Evolutionary conservation across 1,140 invertebrate species (phyloP), one percentile per base, ranked within the genome.

Genomic region (Megalopta genalis): DNA sequence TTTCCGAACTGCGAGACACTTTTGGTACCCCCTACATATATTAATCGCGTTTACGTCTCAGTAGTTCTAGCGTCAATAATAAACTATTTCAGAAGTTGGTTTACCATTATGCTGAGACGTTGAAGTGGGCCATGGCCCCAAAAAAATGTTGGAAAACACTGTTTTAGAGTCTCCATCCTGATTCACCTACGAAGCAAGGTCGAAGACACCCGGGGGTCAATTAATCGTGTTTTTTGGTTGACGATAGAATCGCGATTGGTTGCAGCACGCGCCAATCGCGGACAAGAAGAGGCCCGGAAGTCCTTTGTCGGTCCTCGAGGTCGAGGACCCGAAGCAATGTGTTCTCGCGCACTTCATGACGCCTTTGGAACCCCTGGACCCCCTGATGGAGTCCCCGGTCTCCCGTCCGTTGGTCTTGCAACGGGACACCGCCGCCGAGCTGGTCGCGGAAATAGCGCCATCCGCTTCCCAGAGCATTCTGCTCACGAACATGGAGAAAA

Each of bases 271-370:
- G 62, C 90, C 94, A 79, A 93, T 93, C 42, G 93, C 93, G 5
- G 94, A 95, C 84, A 95, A 94, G 90, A 95, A 94, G 80, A 93
- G 92, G 72, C 88, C 94, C 21, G 94, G 93, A 79, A 95, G 95
- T 88, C 95, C 95, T 10, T 90, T 97, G 42, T 96, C 96, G 81
- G 95, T 97, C 18, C 93, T 97, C 18, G 96, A 98, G 93, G 96
- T 98, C 9, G 96, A 97, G 57, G 97, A 98, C 91, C 97, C 97
- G 0, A 97, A 98, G 88, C 93, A 97, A 72, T 97, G 96, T 90
- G 95, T 98, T 80, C 92, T 97, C 78, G 96, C 97, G 63, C 97
- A 98, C 90, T 94, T 98, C 79, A 98, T 98, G 97, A 97, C 96
- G 80, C 96, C 96, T 1, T 88, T 98, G 85, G 96, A 97, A 89